Evolutionary conservation across 2,797 vertebrate species (phyloP).

Genomic region (Rhabdophis nuchalis): DNA sequence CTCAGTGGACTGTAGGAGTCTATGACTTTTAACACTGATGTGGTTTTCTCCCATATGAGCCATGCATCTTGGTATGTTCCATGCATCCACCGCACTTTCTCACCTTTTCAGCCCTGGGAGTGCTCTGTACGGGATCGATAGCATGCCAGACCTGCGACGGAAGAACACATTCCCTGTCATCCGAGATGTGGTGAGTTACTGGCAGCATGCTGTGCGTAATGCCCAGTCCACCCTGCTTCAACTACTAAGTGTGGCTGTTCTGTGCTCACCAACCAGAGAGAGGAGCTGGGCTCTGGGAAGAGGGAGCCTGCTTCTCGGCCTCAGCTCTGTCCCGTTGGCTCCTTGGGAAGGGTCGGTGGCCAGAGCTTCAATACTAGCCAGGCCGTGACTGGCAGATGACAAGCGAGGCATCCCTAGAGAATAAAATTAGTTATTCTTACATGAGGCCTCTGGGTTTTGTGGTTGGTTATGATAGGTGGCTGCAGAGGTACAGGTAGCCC

Average conservation of each 20-base stretch:
- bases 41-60: not conserved
- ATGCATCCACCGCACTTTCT: not conserved
- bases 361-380: not conserved
- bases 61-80: not conserved
- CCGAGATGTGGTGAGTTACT: conserved; percentile 91
- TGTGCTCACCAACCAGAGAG: too few species aligned
- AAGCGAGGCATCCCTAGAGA: not conserved
- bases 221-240: conserved; percentile 43
- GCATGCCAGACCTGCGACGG: conserved; percentile 97
- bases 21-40: not conserved
- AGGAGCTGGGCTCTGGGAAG: not conserved
- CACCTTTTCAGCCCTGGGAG: conserved; percentile 75
- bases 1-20: too few species aligned
- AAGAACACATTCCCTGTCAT: conserved; percentile 96
- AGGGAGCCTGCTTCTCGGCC: not conserved
- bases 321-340: not conserved
- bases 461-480: not conserved
- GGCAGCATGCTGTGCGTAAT: not conserved
- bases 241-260: not conserved
- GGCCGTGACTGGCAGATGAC: not conserved
- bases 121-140: conserved; percentile 96
- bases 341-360: not conserved
- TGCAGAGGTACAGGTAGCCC: not conserved
- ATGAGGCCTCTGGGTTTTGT: not conserved
- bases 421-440: not conserved